phyloP scores from a whole-genome alignment of 1,140 invertebrate genomes.

The Ceratosolen solmsi region DNA sequence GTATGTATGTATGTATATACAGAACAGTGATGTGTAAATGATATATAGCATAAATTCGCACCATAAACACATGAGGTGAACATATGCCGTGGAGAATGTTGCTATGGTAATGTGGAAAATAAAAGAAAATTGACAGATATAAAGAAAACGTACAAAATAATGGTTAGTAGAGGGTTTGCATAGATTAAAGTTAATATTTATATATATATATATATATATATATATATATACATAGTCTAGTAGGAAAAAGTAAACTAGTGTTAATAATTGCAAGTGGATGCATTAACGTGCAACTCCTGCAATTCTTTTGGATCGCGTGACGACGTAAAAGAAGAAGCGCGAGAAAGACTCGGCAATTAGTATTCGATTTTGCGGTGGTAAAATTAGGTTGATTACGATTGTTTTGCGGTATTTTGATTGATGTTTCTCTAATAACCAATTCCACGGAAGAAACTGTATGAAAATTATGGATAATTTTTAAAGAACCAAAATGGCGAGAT shows the following conservation, averaged over 20 bases:
- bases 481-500: too few relatives aligned
- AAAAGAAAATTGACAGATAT: neutral
- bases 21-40: neutral
- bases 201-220: too few relatives aligned
- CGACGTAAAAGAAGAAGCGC: neutral
- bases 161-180: too few relatives aligned
- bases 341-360: neutral
- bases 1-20: neutral
- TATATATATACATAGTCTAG: too few relatives aligned
- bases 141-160: neutral
- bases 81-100: neutral
- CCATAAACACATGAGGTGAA: neutral
- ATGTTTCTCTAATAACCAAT: neutral
- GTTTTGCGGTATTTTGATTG: neutral
- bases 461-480: neutral
- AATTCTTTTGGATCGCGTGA: constrained; percentile 1
- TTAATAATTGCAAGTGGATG: too few relatives aligned
- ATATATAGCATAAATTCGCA: neutral
- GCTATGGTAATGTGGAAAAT: constrained; percentile 16
- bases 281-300: too few relatives aligned
- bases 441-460: neutral
- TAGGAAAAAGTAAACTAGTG: too few relatives aligned
- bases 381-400: neutral
- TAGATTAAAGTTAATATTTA: too few relatives aligned
- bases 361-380: neutral